These are phyloP conservation scores for Leptura quadrifasciata DNA, from an alignment of 2,888 invertebrate species.

Conservation along the genomic window DNA sequence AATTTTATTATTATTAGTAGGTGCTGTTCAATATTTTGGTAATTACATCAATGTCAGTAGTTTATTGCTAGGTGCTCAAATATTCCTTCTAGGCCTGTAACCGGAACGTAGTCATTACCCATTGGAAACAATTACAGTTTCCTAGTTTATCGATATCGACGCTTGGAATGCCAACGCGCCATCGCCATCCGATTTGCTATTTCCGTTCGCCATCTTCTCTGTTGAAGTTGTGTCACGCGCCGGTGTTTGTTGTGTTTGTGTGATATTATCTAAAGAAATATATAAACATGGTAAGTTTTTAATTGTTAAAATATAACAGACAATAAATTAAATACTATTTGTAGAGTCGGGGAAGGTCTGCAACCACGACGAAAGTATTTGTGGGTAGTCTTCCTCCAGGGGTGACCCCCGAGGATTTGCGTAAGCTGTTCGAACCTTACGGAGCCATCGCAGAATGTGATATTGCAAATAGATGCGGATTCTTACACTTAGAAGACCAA, in stretches of 20 bases:
- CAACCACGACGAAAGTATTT: conserved; percentile 84
- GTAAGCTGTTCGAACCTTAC: conserved; percentile 88
- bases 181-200: not conserved
- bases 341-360: conserved; percentile 69
- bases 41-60: no score
- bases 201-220: conserved; percentile 2
- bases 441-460: conserved; percentile 95
- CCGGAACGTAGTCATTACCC: not conserved
- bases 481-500: conserved; percentile 91
- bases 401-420: conserved; percentile 88
- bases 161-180: conserved; percentile 1
- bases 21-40: no score
- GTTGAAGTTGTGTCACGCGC: not conserved
- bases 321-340: conserved; percentile 20
- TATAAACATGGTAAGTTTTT: conserved; percentile 28
- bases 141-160: conserved; percentile 6
- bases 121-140: no score
- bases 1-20: no score
- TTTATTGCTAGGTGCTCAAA: no score
- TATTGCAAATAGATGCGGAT: conserved; percentile 95
- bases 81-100: not conserved
- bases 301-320: no score
- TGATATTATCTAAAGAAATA: not conserved
- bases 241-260: conserved; percentile 18
- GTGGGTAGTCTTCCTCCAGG: conserved; percentile 93